Conservation (phyloP, 2,888 invertebrate species). For the Drosophila nr. medialis region DNA sequence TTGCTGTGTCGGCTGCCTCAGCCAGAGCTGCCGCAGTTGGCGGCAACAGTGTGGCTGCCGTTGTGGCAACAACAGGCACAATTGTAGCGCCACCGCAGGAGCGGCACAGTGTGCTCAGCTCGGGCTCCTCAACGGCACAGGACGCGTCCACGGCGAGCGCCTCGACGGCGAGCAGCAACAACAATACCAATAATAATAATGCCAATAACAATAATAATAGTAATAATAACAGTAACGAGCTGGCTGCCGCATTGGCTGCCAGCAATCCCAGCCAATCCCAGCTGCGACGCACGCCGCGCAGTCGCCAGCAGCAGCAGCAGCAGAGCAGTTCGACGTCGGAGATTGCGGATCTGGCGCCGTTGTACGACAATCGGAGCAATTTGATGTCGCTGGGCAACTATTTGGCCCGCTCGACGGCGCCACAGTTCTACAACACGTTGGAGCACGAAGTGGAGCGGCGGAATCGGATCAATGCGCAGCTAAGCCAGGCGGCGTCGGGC, state of each 20-base stretch:
- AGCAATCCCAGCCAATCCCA: constrained; percentile 6
- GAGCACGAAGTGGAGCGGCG: constrained; percentile 84
- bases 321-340: constrained; percentile 64
- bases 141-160: constrained; percentile 81
- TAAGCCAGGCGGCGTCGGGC: constrained; percentile 63
- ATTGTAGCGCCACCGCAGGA: constrained; percentile 68
- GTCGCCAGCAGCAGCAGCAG: constrained; percentile 45
- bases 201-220: constrained; percentile 10
- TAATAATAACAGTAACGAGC: constrained; percentile 20
- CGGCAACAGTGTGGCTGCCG: constrained; percentile 35
- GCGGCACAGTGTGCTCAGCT: constrained; percentile 83
- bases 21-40: constrained; percentile 35
- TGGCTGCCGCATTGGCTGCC: constrained; percentile 6
- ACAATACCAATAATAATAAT: constrained; percentile 17
- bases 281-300: constrained; percentile 49
- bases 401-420: constrained; percentile 66
- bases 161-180: constrained; percentile 62
- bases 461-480: constrained; percentile 84
- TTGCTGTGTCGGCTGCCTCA: constrained; percentile 27
- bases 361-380: constrained; percentile 83
- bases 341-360: constrained; percentile 75
- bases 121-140: constrained; percentile 82
- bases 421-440: constrained; percentile 81
- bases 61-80: constrained; percentile 35
- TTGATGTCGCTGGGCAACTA: constrained; percentile 81